Evolutionary conservation across 2,888 invertebrate species (phyloP).

Genomic region (Tinea pellionella): DNA sequence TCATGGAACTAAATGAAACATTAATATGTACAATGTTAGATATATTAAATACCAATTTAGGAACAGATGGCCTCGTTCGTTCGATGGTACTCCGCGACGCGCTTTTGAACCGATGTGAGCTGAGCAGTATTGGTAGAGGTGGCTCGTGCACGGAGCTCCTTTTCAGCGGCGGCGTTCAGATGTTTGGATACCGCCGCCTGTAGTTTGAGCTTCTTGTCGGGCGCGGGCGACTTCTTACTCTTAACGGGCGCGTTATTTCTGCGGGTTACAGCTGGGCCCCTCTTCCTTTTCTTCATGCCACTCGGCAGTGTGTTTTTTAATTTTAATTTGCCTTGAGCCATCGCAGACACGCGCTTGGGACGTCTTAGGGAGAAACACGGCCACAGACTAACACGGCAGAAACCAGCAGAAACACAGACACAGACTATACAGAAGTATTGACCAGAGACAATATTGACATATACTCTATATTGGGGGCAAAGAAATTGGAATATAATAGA

Average conservation of each 20-base stretch:
- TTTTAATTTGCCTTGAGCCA: slow-evolving; percentile 79
- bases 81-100: neutral
- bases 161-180: slow-evolving; percentile 75
- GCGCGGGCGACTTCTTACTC: slow-evolving; percentile 46
- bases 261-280: slow-evolving; percentile 67
- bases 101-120: slow-evolving; percentile 58
- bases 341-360: no score
- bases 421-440: no score
- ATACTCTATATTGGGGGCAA: no score
- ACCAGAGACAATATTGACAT: no score
- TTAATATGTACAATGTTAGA: no score
- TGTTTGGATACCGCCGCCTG: neutral
- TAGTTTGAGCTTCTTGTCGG: slow-evolving; percentile 55
- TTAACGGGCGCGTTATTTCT: slow-evolving; percentile 74
- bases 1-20: no score
- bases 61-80: no score
- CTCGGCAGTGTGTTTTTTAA: slow-evolving; percentile 72
- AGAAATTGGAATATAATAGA: no score
- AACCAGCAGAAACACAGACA: no score
- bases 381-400: no score
- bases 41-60: no score
- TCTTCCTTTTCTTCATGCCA: slow-evolving; percentile 65
- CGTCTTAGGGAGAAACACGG: no score
- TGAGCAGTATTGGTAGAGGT: slow-evolving; percentile 29
- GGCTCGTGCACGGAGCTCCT: slow-evolving; percentile 73